Percentiles rank a stretch among this genome's conserved stretches.
phyloP scores from a whole-genome alignment of 2,113 vertebrate genomes.

The Mionectes macconnelli region DNA sequence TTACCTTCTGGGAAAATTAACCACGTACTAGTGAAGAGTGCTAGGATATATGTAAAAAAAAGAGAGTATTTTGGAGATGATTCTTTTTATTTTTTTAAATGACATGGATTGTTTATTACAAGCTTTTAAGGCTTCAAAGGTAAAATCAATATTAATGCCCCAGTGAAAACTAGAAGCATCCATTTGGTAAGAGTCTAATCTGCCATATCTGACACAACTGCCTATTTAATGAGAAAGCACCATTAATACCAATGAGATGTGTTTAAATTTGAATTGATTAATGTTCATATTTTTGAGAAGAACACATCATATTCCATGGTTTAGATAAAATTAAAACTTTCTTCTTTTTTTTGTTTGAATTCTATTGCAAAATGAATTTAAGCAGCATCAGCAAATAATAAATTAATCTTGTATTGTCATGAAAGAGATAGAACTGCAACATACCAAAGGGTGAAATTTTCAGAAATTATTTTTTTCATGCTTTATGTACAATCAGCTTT shows the following conservation, averaged over 20 bases:
- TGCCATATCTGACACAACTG: conserved; percentile 18
- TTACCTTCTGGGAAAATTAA: background rate
- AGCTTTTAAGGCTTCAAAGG: conserved; percentile 25
- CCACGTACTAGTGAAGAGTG: background rate
- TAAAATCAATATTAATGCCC: conserved; percentile 41
- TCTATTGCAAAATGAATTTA: background rate
- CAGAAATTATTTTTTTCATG: background rate
- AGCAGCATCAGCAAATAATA: background rate
- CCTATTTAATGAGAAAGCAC: background rate
- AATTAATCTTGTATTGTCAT: background rate
- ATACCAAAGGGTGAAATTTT: background rate
- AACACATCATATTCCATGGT: background rate
- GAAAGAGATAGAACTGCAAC: background rate
- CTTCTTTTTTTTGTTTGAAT: background rate
- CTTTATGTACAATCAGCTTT: background rate
- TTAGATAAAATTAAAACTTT: background rate
- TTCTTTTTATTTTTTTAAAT: background rate
- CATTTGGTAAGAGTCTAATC: conserved; percentile 18
- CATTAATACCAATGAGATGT: background rate
- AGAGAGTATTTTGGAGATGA: background rate
- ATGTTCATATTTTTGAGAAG: background rate
- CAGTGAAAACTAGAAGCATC: background rate
- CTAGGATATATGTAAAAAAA: background rate
- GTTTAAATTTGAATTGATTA: background rate
- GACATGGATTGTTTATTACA: background rate